phyloP scores from a whole-genome alignment of 2,113 vertebrate species.

The Paraplagusia blochii region DNA sequence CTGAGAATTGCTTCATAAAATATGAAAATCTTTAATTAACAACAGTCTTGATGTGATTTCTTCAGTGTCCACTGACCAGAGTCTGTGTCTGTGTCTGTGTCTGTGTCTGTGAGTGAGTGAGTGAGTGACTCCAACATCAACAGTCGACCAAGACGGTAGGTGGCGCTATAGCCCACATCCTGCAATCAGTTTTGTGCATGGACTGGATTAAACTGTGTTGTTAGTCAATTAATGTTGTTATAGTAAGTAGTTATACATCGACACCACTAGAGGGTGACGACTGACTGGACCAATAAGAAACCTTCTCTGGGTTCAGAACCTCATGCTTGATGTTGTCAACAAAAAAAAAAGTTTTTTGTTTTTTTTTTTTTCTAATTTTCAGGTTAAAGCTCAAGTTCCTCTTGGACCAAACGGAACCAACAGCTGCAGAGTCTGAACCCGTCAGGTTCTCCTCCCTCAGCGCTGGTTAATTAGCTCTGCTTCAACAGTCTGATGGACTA shows the following conservation, averaged over 20 bases:
- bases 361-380: neutral
- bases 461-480: conserved; percentile 69
- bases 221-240: too few species aligned
- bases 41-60: conserved; percentile 68
- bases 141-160: too few species aligned
- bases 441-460: conserved; percentile 61
- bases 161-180: too few species aligned
- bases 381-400: neutral
- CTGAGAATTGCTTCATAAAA: conserved; percentile 82
- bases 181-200: too few species aligned
- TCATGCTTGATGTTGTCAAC: conserved; percentile 4
- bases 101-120: neutral
- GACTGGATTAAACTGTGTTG: too few species aligned
- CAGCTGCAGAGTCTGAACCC: conserved; percentile 53
- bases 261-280: too few species aligned
- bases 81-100: conserved; percentile 8
- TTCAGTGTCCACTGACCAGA: conserved; percentile 47
- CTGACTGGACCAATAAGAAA: too few species aligned
- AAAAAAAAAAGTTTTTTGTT: neutral
- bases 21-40: conserved; percentile 78
- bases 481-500: conserved; percentile 74
- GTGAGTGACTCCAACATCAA: too few species aligned
- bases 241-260: too few species aligned
- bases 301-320: conserved; percentile 1
- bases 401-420: conserved; percentile 14